Percentiles rank a stretch among this genome's conserved stretches.
phyloP scores from a whole-genome alignment of 2,797 vertebrate species.

The Enteromius viviparus region DNA sequence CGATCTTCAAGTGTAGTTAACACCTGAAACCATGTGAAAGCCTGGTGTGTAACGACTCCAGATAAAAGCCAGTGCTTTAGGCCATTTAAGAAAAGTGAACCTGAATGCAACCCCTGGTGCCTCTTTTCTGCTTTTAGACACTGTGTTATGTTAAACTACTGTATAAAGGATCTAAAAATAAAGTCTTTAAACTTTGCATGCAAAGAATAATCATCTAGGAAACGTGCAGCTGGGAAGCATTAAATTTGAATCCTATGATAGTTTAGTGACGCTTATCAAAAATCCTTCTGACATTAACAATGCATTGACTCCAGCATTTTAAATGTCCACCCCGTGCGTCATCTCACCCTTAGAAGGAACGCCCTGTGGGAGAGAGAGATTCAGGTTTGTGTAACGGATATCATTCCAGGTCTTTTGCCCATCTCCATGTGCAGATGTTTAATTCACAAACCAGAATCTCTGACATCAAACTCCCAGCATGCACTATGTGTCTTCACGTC shows the following conservation, averaged over 20 bases:
- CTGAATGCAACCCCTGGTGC: slow-evolving; percentile 24
- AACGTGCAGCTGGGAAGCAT: neutral
- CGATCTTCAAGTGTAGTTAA: slow-evolving; percentile 39
- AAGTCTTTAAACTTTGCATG: neutral
- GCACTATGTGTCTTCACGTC: neutral
- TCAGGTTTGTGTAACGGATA: slow-evolving; percentile 26
- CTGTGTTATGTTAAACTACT: neutral
- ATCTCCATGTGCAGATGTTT: neutral
- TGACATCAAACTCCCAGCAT: neutral
- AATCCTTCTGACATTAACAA: neutral
- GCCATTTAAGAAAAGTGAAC: slow-evolving; percentile 45
- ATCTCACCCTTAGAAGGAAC: slow-evolving; percentile 30
- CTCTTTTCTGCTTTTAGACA: slow-evolving; percentile 17
- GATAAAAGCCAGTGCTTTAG: slow-evolving; percentile 46
- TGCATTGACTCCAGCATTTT: slow-evolving; percentile 22
- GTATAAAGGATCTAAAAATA: neutral
- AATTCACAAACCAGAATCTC: neutral
- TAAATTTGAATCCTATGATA: neutral
- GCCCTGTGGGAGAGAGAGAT: slow-evolving; percentile 37
- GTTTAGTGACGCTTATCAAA: slow-evolving; percentile 9
- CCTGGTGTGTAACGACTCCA: slow-evolving; percentile 42
- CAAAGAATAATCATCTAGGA: neutral
- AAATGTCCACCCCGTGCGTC: neutral
- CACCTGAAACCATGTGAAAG: slow-evolving; percentile 57
- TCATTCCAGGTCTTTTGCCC: neutral